phyloP scores from a whole-genome alignment of 2,113 vertebrate species.

The Pipa parva region DNA sequence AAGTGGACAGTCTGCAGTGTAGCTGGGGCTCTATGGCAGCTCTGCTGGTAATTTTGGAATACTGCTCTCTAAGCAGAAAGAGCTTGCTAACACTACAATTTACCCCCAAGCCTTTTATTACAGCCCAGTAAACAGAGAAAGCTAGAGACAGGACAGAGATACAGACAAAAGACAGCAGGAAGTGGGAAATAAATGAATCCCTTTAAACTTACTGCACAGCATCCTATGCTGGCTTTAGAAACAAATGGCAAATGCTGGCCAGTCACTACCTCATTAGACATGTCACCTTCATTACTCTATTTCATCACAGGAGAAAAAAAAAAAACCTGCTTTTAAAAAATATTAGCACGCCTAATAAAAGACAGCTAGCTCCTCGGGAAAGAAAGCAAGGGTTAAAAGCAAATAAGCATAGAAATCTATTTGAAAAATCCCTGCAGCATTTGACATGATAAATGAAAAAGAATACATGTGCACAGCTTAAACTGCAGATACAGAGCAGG shows the following conservation, averaged over 20 bases:
- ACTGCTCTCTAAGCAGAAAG: too few relatives aligned
- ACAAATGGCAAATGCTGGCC: slow-evolving; percentile 15
- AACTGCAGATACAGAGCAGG: slow-evolving; percentile 54
- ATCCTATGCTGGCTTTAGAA: not conserved
- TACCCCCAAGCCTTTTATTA: too few relatives aligned
- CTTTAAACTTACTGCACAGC: slow-evolving; percentile 2
- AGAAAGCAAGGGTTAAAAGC: slow-evolving; percentile 49
- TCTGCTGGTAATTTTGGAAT: too few relatives aligned
- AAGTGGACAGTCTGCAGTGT: too few relatives aligned
- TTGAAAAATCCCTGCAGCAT: slow-evolving; percentile 46
- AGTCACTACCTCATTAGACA: slow-evolving; percentile 23
- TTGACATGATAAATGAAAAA: slow-evolving; percentile 70
- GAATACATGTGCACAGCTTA: slow-evolving; percentile 68
- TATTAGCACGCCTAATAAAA: slow-evolving; percentile 32
- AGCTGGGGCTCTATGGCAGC: too few relatives aligned
- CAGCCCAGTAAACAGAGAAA: too few relatives aligned
- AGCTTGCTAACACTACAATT: too few relatives aligned
- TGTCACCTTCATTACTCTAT: slow-evolving; percentile 4
- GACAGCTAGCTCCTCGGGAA: too few relatives aligned
- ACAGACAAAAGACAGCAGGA: too few relatives aligned
- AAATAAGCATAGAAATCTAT: slow-evolving; percentile 57
- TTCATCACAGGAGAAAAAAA: not conserved
- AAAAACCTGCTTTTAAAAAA: not conserved
- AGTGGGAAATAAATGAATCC: not conserved
- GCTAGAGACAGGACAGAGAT: too few relatives aligned